Conservation (phyloP, 2,797 vertebrate genomes). For the Sternotherus odoratus region DNA sequence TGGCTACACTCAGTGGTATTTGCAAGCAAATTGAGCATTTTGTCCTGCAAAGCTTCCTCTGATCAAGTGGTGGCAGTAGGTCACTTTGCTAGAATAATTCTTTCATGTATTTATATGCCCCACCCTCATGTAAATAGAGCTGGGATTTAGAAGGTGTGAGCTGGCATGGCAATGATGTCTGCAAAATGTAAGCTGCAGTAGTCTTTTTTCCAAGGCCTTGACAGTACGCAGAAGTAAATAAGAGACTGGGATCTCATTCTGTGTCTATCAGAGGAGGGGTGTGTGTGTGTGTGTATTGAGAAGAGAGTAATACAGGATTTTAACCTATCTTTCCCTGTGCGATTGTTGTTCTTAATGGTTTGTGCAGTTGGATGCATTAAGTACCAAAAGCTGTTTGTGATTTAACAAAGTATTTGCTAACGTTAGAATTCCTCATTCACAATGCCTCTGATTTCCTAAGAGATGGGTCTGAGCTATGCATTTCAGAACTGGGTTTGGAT, state of each 20-base stretch:
- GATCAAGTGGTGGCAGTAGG: constrained; percentile 68
- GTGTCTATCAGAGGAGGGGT: not conserved
- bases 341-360: not conserved
- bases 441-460: not conserved
- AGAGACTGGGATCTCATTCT: constrained; percentile 40
- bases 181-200: constrained; percentile 42
- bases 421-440: not conserved
- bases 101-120: not conserved
- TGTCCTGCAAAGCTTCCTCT: constrained; percentile 52
- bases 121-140: constrained; percentile 12
- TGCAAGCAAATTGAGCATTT: not conserved
- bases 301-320: constrained; percentile 12
- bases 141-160: constrained; percentile 66
- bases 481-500: not conserved
- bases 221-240: constrained; percentile 36
- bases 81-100: constrained; percentile 33
- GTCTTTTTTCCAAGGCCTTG: constrained; percentile 31
- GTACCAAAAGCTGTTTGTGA: not conserved
- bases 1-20: not conserved
- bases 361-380: constrained; percentile 5
- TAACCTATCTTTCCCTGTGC: not conserved
- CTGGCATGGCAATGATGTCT: constrained; percentile 51
- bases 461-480: not conserved
- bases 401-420: not conserved
- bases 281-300: constrained; percentile 18